Evolutionary conservation across 1,140 invertebrate species (phyloP).

Genomic region (Anastrepha ludens): DNA sequence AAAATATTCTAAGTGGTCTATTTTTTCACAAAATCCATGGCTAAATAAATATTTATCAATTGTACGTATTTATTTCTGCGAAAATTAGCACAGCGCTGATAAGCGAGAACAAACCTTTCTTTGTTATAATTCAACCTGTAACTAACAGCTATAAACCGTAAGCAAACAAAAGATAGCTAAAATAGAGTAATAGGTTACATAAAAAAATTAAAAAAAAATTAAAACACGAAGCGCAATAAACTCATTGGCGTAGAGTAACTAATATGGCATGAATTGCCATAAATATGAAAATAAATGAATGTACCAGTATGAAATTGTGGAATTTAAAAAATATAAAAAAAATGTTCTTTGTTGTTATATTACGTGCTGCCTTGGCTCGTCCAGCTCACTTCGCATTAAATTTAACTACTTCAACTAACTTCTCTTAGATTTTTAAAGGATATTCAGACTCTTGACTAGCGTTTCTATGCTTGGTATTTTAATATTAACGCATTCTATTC

Average conservation of each 20-base stretch:
- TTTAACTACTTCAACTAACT: no score
- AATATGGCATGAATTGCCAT: no score
- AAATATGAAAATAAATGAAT: no score
- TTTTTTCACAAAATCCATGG: background rate
- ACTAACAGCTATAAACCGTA: background rate
- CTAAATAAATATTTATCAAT: background rate
- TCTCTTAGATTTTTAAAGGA: no score
- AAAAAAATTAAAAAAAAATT: background rate
- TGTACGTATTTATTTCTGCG: background rate
- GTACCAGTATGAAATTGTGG: no score
- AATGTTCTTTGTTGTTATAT: no score
- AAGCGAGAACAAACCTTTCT: slow-evolving; percentile 29
- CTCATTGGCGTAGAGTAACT: background rate
- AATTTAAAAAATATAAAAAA: no score
- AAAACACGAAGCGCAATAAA: background rate
- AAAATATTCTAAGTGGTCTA: background rate
- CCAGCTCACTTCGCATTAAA: no score
- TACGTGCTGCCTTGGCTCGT: no score
- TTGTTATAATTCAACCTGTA: background rate
- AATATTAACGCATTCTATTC: no score
- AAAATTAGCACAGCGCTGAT: background rate
- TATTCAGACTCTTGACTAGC: no score
- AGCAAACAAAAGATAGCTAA: background rate
- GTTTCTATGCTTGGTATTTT: no score
- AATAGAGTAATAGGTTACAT: background rate